Conservation (phyloP, 1,140 invertebrate species). For the Helicorthomorpha holstii region DNA sequence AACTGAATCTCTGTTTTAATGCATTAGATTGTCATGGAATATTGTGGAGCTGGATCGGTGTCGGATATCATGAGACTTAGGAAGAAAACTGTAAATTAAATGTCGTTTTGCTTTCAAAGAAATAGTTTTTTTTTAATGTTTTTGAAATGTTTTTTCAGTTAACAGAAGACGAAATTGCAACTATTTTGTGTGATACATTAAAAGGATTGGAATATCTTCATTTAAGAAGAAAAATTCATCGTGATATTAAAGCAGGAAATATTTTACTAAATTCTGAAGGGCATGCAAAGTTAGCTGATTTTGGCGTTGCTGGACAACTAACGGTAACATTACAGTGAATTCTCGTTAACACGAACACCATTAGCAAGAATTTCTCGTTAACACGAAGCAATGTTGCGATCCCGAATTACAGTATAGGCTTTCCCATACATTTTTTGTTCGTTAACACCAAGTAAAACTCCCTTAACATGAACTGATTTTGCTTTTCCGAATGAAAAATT, state of each 20-base stretch:
- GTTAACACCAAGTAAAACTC: too few species aligned
- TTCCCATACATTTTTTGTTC: too few species aligned
- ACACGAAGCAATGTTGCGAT: too few species aligned
- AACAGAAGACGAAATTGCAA: constrained; percentile 91
- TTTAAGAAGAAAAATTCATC: constrained; percentile 85
- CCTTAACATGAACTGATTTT: too few species aligned
- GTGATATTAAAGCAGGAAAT: constrained; percentile 95
- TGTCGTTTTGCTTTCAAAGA: not conserved
- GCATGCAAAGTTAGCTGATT: constrained; percentile 95
- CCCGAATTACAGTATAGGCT: too few species aligned
- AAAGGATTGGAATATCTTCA: constrained; percentile 96
- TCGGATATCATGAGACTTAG: constrained; percentile 96
- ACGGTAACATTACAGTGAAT: constrained; percentile 41
- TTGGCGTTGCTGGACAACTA: constrained; percentile 95
- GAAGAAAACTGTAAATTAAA: constrained; percentile 64
- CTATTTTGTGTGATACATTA: constrained; percentile 84
- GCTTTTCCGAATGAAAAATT: too few species aligned
- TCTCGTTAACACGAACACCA: too few species aligned
- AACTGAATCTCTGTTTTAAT: too few species aligned
- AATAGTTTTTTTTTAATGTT: not conserved
- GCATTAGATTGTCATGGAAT: constrained; percentile 96
- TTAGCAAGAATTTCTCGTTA: too few species aligned
- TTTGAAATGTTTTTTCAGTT: constrained; percentile 30
- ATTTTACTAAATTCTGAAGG: constrained; percentile 96
- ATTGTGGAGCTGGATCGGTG: constrained; percentile 96